Base-by-base conservation (phyloP, 2,888 invertebrate species). In the Xestia ashworthii region DNA sequence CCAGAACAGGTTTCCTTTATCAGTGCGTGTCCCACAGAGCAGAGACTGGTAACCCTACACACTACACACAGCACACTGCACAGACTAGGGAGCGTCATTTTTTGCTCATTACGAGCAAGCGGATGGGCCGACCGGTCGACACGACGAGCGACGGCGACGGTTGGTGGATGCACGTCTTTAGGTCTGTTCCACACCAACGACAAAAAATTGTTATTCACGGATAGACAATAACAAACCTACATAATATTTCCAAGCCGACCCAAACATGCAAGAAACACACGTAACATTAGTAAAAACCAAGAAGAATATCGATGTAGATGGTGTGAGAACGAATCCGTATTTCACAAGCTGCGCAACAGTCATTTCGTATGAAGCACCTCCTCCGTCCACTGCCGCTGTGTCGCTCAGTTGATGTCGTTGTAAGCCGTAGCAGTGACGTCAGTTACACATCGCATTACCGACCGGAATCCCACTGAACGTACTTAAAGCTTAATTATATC, bases 101-200 rank as follows among this genome's bases (percentile, higher is more conserved):
- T 87, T 87, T 83, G 81, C 83, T 85, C 83, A 82, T 87, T 87
- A 85, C 71, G 5, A 22, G 41, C 38, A 55, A 55, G n/a, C n/a
- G n/a, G 65, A 65, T 44, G 65, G 44, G 44, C n/a, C 12, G 60
- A 71, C 76, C 71, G 72, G 79, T 78, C 65, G 72, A 32, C 32
- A 32, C 67, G 22, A 46, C 19, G 38, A n/a, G 60, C 41, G 66
- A 58, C 38, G 58, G 25, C 60, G 60, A 50, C 38, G 62, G 55
- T 48, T 73, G 70, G 81, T 82, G 75, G 65, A 22, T 71, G 38
- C 73, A 25, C 48, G 53, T 71, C 64, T 69, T 64, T 75, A 67
- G 32, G 44, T 41, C 55, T 58, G 41, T 67, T 38, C n/a, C 70
- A 74, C 64, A 77, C 16, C 22, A 44, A 1, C 64, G 25, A 68